Base-by-base conservation (phyloP, 2,113 vertebrate species). In the Tautogolabrus adspersus region DNA sequence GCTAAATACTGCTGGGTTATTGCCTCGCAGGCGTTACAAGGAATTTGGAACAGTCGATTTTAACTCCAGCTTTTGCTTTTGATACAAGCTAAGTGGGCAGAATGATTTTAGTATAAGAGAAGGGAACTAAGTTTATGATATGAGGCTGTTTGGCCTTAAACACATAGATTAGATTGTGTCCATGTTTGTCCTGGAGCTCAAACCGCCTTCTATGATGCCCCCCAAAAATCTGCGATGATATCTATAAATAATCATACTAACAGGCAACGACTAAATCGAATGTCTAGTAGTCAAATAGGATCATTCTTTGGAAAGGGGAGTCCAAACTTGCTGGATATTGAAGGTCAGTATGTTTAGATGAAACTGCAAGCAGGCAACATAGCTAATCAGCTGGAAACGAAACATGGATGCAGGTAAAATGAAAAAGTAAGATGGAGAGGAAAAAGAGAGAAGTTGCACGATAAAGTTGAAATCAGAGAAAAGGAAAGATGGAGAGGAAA, bases 1-100 rank as follows among this genome's bases (percentile, higher is more conserved):
- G 77, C 87, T 79, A 88, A 91, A 89, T 86, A 88, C 66, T 67
- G 66, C 79, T 85, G 77, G 77, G 81, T 87, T 49, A 69, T 82
- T 85, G 75, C 81, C 75, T 80, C 74, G 61, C 77, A 76, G 71
- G 26, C 22, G 1, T 59, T 77, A 18, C 47, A 2, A 64, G 72
- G 65, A 68, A 58, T 82, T 80, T 66, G 61, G 66, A 79, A 75
- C 37, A 77, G 16, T 51, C 23, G 0, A 61, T 55, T 54, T 42
- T 66, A 47, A n/a, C 38, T 77, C 60, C 67, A 51, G 66, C 51
- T 72, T 77, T 61, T 65, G 37, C 40, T 66, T 75, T 68, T 73
- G 56, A 74, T 23, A n/a, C 18, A 22, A 64, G 34, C 55, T 40
- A 71, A 79, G 72, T 10, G 5, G 21, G 79, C 55, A 66, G 66